Evolutionary conservation across 2,113 vertebrate species (phyloP).

Genomic region (Platysternon megacephalum): DNA sequence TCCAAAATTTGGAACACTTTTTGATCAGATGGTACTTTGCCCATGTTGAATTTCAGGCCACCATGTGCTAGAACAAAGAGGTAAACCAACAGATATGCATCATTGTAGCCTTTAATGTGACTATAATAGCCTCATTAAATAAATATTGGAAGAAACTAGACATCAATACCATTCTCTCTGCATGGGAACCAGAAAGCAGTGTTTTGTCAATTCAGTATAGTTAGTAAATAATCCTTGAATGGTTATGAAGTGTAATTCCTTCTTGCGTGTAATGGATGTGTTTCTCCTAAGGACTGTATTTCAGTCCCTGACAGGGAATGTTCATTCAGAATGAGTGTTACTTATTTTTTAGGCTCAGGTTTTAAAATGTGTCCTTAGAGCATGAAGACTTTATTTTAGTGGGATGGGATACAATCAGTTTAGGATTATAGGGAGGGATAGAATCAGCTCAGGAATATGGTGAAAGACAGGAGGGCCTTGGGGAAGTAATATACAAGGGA

Average conservation of each 20-base stretch:
- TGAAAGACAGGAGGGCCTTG: not conserved
- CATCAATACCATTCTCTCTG: not conserved
- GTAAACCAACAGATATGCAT: constrained; percentile 2
- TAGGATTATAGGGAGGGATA: not conserved
- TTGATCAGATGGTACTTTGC: constrained; percentile 1
- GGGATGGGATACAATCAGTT: not conserved
- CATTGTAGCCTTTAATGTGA: not conserved
- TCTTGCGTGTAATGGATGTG: not conserved
- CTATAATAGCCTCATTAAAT: not conserved
- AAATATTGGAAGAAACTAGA: constrained; percentile 41
- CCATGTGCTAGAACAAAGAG: not conserved
- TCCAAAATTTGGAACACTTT: not conserved
- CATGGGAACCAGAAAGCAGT: not conserved
- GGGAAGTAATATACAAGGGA: not conserved
- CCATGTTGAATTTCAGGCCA: not conserved
- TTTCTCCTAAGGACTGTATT: not conserved
- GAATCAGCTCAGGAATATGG: not conserved
- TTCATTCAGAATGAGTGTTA: not conserved
- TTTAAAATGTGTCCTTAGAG: not conserved
- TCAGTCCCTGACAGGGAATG: not conserved
- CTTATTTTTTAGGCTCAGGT: not conserved
- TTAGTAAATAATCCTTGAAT: constrained; percentile 12
- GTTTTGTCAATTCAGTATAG: not conserved
- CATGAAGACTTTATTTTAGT: rapidly evolving
- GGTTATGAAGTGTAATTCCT: not conserved